Evolutionary conservation across 2,888 invertebrate species (phyloP), one percentile per base, ranked within the genome.

Genomic region (Lepidonotus clava): DNA sequence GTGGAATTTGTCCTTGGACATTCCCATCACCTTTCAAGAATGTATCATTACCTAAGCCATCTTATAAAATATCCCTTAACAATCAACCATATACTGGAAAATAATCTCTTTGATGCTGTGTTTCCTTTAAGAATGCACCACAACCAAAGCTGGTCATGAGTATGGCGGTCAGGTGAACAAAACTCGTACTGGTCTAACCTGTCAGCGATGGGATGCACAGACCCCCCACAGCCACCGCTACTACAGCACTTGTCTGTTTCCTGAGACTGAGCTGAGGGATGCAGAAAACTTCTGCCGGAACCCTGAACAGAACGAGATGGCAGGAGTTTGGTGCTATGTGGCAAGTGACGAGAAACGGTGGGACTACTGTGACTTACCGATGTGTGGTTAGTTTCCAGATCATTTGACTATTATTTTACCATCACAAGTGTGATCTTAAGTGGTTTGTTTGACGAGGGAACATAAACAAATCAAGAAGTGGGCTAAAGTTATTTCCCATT

Each of bases 221-320:
- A n/a, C 61, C n/a, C 85, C 85, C 4, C 85, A 85, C 67, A 38
- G 34, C 21, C 85, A 85, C 38, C 67, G 67, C n/a, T 41, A 85
- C 41, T 67, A 66, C 41, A 28, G 38, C 21, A n/a, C n/a, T 21
- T n/a, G 85, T 18, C 38, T n/a, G 41, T 85, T 85, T 40, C 85
- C 85, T n/a, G 85, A 38, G n/a, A 24, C 28, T 53, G 1, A n/a
- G 36, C 14, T 36, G 18, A 36, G 28, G 6, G 76, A 28, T n/a
- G 18, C 34, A 8, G 21, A 5, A 8, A 32, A 28, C 36, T 28
- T 24, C 11, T 32, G 32, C 76, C 76, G 18, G 34, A 28, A 28
- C 32, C 34, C 32, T 21, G 6, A 28, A 21, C 32, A 76, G 21
- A 6, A 76, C 6, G 34, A 28, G 6, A 46, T 46, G 8, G 18